Percentiles rank a stretch among this genome's conserved stretches.
These are phyloP conservation scores for Epinotia brunnichana DNA, from an alignment of 2,888 invertebrate species.

Conservation along the genomic window DNA sequence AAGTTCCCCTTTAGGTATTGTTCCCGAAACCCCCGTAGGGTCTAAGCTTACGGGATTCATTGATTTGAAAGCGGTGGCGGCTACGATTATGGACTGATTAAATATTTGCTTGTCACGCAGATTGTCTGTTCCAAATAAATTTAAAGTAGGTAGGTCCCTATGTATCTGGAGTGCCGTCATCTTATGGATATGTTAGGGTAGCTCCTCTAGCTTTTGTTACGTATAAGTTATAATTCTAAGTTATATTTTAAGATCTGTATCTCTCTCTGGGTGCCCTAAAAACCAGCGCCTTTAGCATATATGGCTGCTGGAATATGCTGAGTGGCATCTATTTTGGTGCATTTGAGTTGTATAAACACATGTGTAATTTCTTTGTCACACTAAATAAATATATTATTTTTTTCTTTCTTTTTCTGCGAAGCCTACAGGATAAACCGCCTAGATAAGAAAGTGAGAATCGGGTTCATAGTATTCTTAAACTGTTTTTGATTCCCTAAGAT, in stretches of 20 bases:
- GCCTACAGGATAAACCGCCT: neutral
- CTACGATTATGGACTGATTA: neutral
- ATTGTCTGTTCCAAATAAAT: neutral
- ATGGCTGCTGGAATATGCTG: too few relatives aligned
- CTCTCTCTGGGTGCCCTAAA: too few relatives aligned
- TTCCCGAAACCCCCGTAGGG: too few relatives aligned
- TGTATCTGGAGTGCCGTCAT: neutral
- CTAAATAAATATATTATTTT: too few relatives aligned
- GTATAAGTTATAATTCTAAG: too few relatives aligned
- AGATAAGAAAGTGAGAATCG: neutral
- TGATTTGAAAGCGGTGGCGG: neutral
- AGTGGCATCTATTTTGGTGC: too few relatives aligned
- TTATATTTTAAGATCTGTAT: too few relatives aligned
- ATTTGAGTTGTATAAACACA: too few relatives aligned
- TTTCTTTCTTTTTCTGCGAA: neutral
- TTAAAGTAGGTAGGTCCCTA: neutral
- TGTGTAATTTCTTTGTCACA: too few relatives aligned
- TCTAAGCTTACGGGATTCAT: neutral
- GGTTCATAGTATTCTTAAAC: neutral
- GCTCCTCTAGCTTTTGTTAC: neutral
- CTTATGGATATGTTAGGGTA: neutral
- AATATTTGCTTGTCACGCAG: neutral
- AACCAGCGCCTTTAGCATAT: too few relatives aligned
- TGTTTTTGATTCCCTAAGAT: neutral
- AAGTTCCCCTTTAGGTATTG: slow-evolving; percentile 5